Conservation (phyloP, 1,140 invertebrate species). For the Lepeophtheirus salmonis region DNA sequence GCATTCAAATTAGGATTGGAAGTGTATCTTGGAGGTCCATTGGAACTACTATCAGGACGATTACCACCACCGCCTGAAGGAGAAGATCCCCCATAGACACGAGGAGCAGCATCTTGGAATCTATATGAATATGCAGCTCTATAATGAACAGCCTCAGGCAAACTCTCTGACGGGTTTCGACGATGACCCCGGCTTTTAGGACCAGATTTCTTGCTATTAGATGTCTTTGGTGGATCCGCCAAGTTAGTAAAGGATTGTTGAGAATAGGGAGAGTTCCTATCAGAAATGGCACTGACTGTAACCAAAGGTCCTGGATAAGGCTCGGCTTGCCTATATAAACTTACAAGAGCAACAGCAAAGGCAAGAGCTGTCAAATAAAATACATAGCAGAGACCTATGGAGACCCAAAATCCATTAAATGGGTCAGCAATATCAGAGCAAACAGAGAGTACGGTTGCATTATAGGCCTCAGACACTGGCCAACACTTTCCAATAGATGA, state of each 20-base stretch:
- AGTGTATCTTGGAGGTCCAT: conserved; percentile 11
- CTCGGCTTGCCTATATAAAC: conserved; percentile 18
- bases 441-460: conserved; percentile 9
- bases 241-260: background rate
- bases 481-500: conserved; percentile 1
- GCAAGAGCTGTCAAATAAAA: conserved; percentile 12
- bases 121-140: conserved; percentile 8
- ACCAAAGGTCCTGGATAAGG: conserved; percentile 17
- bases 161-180: background rate
- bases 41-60: background rate
- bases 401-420: conserved; percentile 16
- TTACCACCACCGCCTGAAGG: background rate
- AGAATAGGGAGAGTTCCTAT: background rate
- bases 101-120: conserved; percentile 15
- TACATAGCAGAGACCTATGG: conserved; percentile 9
- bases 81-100: background rate
- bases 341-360: conserved; percentile 5
- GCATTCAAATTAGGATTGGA: conserved; percentile 7
- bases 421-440: conserved; percentile 17
- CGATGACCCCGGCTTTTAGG: conserved; percentile 2
- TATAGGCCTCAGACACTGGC: conserved; percentile 14
- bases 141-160: conserved; percentile 5
- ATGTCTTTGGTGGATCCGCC: background rate
- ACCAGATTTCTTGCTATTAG: background rate
- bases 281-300: background rate